Percentiles rank a stretch among this genome's conserved stretches.
Evolutionary conservation across 2,888 invertebrate genomes (phyloP).

Genomic region (Smittia aterrima): DNA sequence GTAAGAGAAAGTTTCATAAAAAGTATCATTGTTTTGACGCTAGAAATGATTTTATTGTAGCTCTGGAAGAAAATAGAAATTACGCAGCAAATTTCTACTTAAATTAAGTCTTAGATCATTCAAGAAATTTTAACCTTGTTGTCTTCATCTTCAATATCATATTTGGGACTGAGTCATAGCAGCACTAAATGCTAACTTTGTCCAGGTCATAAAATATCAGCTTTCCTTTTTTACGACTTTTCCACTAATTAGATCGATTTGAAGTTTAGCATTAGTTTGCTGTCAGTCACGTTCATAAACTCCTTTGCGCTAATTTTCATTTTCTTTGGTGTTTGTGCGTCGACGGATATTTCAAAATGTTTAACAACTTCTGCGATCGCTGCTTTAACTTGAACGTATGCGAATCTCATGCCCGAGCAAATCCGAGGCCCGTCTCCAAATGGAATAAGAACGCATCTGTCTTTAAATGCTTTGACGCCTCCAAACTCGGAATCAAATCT

Average conservation of each 20-base stretch:
- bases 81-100: too few relatives aligned
- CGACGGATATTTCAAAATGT: slow-evolving; percentile 50
- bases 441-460: slow-evolving; percentile 49
- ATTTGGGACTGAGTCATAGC: too few relatives aligned
- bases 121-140: too few relatives aligned
- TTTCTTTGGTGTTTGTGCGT: slow-evolving; percentile 46
- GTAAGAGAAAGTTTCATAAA: too few relatives aligned
- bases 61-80: too few relatives aligned
- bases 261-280: slow-evolving; percentile 43
- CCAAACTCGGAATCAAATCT: slow-evolving; percentile 53
- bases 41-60: too few relatives aligned
- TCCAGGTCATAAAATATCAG: too few relatives aligned
- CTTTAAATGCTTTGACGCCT: slow-evolving; percentile 46
- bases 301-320: slow-evolving; percentile 47
- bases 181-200: too few relatives aligned
- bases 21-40: too few relatives aligned
- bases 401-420: slow-evolving; percentile 51
- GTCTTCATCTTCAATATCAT: too few relatives aligned
- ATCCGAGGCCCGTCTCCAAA: slow-evolving; percentile 53
- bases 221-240: not conserved
- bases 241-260: too few relatives aligned
- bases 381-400: slow-evolving; percentile 49
- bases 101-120: too few relatives aligned
- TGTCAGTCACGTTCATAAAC: slow-evolving; percentile 46
- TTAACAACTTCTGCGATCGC: slow-evolving; percentile 49